A percentile compares a stretch with the other conserved stretches of the same genome.
These are phyloP conservation scores for Melanostoma scalare DNA, from an alignment of 2,888 invertebrate genomes.

Conservation along the genomic window DNA sequence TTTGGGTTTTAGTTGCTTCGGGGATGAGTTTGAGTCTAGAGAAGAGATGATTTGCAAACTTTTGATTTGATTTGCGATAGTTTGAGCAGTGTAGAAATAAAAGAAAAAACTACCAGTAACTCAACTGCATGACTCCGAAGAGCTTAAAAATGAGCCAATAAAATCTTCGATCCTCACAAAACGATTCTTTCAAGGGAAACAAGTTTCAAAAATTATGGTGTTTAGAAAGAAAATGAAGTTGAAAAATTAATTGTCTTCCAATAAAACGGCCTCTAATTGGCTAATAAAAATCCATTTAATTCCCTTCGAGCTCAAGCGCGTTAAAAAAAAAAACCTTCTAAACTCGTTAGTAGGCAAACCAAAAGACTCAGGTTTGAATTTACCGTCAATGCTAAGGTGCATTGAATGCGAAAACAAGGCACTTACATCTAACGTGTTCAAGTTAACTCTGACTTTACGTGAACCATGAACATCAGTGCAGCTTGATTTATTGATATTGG, in stretches of 20 bases:
- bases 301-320: constrained; percentile 34
- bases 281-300: constrained; percentile 42
- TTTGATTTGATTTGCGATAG: too few relatives aligned
- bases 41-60: too few relatives aligned
- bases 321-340: constrained; percentile 1
- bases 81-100: too few relatives aligned
- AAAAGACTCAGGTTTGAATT: constrained; percentile 31
- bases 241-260: constrained; percentile 4
- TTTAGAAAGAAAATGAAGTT: too few relatives aligned
- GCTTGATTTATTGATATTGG: constrained; percentile 62
- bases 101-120: too few relatives aligned
- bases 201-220: too few relatives aligned
- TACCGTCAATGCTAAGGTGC: constrained; percentile 13
- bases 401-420: constrained; percentile 21
- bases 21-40: too few relatives aligned
- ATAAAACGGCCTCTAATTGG: constrained; percentile 23
- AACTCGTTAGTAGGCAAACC: constrained; percentile 46
- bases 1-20: too few relatives aligned
- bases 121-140: constrained; percentile 4
- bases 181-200: too few relatives aligned
- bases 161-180: too few relatives aligned
- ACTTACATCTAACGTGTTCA: neutral
- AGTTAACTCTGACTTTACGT: constrained; percentile 27
- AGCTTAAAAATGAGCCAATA: too few relatives aligned
- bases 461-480: constrained; percentile 15